Conservation (phyloP, 1,140 invertebrate species). For the Polyergus mexicanus region DNA sequence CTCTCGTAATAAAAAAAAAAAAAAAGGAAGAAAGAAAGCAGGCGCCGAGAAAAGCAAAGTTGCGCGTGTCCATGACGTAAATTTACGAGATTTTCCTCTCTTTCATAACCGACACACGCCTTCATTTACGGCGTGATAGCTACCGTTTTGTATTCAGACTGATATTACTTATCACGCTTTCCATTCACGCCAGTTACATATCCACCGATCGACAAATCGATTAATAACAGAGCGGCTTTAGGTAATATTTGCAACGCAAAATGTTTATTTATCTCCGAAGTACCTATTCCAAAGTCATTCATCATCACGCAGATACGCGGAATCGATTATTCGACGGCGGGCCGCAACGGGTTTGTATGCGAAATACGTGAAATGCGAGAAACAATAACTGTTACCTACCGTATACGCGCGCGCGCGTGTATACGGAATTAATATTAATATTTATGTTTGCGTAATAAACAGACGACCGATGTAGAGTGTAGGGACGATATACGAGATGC, state of each 20-base stretch:
- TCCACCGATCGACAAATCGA: constrained; percentile 6
- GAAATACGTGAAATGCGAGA: constrained; percentile 46
- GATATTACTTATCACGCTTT: constrained; percentile 37
- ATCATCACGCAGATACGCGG: constrained; percentile 48
- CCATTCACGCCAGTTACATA: background rate
- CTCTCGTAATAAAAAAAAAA: constrained; percentile 28
- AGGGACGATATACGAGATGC: background rate
- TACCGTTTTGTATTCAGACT: constrained; percentile 1
- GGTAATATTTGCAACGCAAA: constrained; percentile 53
- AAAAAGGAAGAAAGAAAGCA: constrained; percentile 13
- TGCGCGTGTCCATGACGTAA: constrained; percentile 23
- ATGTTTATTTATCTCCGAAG: constrained; percentile 60
- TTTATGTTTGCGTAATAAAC: constrained; percentile 61
- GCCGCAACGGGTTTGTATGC: constrained; percentile 20
- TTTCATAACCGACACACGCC: background rate
- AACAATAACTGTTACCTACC: constrained; percentile 33
- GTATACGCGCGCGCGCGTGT: background rate
- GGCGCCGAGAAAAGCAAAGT: background rate
- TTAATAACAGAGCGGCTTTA: constrained; percentile 11
- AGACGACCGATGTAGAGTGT: background rate
- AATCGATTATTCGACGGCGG: constrained; percentile 45
- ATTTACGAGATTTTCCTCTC: constrained; percentile 17
- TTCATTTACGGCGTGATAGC: constrained; percentile 39
- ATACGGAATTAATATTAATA: constrained; percentile 54
- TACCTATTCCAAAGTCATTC: constrained; percentile 52